Base-by-base conservation (phyloP, 2,113 vertebrate genomes). In the Tinamus guttatus region DNA sequence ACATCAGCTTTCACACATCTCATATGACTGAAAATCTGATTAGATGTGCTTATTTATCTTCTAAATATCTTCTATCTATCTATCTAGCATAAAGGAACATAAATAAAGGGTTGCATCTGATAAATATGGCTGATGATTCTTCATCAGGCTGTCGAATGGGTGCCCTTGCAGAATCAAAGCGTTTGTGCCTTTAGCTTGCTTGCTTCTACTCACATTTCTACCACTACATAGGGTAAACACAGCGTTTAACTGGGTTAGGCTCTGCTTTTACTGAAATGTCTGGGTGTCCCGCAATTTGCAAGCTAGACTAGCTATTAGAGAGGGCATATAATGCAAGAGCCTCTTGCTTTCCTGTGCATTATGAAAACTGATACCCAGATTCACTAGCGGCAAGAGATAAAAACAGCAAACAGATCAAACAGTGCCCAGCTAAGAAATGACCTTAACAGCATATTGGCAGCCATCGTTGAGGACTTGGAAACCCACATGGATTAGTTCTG, bases 381-480 rank as follows among this genome's bases (percentile, higher is more conserved):
- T 91, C 94, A 96, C 32, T 95, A 47, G 68, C 91, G 90, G 87
- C 93, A 90, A 83, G 94, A 94, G 94, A 95, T 96, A 89, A 97
- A 97, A 97, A 94, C 76, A 87, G 94, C 85, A 67, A 90, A 89
- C 65, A 90, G 94, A 97, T 97, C 95, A 97, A 97, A 97, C 95
- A 63, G 89, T 93, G 77, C 80, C 36, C 84, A 92, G n/a, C 85
- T 89, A 96, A 96, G 92, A 95, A 96, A 79, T 95, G 89, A 96
- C 95, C 93, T 92, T 94, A 97, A 70, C 84, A 88, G 76, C 45
- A 11, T 45, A 94, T 70, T 95, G 92, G 93, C 89, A 96, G 28
- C 82, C 67, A 64, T 38, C 85, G 30, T 79, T 88, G 79, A 92
- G 85, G 90, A 82, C 85, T 94, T 65, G 73, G 93, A 97, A 93